Base-by-base conservation (phyloP, 1,140 invertebrate species). In the Bombus waltoni region DNA sequence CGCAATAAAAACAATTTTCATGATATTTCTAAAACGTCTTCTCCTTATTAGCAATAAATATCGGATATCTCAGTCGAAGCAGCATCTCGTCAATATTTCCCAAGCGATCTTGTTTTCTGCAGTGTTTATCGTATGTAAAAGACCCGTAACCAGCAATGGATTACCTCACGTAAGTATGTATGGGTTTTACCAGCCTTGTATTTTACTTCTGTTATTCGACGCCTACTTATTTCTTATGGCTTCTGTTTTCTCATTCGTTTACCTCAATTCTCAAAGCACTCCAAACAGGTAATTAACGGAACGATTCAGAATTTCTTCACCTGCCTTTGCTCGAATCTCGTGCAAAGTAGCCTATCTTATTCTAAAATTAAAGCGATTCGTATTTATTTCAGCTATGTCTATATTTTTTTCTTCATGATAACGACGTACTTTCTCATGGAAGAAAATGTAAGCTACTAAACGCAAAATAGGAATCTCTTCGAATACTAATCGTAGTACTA, bases 171-270 rank as follows among this genome's bases (percentile, higher is more conserved):
- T 15, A 18, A 47, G 74, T 32, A 66, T 28, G 53, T 78, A 78
- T 78, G 47, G 28, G 47, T 70, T 53, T 72, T 40, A 59, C 76
- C 22, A 42, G 57, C 62, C 76, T 71, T 40, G 44, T 47, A 40
- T 53, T 42, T 72, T 53, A 42, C 40, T 44, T 71, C 68, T 53
- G 83, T 84, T 80, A 72, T 42, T 72, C 44, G 68, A 72, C 83
- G 83, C 68, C 85, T 76, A 75, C 73, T 86, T 71, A 57, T 38
- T 86, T 86, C 28, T 73, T 83, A 74, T 6, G 70, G 78, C 47
- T 81, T 85, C 71, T 4, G 57, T 75, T 81, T 74, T 74, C 78
- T 81, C 44, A 66, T 81, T 72, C 66, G n/a, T 86, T 76, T 76
- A 82, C 85, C 85, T 42, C 85, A 11, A 83, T 82, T 71, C 40